Percentiles rank a stretch among this genome's conserved stretches.
Evolutionary conservation across 1,140 invertebrate species (phyloP).

Genomic region (Heliconius hermathena): DNA sequence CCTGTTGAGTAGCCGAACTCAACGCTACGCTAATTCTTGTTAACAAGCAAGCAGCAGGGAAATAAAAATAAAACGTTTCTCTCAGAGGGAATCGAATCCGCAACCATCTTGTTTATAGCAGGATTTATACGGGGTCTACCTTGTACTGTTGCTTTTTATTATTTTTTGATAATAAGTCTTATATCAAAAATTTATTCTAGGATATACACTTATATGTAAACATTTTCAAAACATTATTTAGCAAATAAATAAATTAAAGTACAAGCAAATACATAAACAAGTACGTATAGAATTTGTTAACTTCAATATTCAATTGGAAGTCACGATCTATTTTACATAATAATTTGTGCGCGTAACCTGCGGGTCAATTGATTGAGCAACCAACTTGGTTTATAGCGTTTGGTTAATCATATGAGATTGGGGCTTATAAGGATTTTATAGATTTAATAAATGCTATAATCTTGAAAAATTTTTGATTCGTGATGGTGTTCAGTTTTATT

Average conservation of each 20-base stretch:
- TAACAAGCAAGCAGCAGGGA: neutral
- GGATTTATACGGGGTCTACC: too few species aligned
- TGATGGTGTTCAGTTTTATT: too few species aligned
- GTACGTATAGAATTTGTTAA: neutral
- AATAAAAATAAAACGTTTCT: neutral
- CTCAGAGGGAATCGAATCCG: neutral
- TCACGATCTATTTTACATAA: constrained; percentile 24
- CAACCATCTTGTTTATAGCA: neutral
- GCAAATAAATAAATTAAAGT: neutral
- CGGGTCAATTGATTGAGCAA: constrained; percentile 20
- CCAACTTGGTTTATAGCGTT: neutral
- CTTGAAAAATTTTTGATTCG: too few species aligned
- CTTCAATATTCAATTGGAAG: constrained; percentile 10
- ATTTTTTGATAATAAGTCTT: too few species aligned
- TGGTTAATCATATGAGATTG: neutral
- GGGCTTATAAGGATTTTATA: neutral
- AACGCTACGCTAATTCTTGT: neutral
- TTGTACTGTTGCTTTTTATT: neutral
- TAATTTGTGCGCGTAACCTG: constrained; percentile 18
- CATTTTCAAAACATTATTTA: too few species aligned
- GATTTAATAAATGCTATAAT: too few species aligned
- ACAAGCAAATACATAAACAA: neutral
- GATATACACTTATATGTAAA: too few species aligned
- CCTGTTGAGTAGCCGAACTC: neutral
- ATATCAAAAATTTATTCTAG: too few species aligned